phyloP scores from a whole-genome alignment of 1,140 invertebrate genomes.

The Sminthurinus signatus region DNA sequence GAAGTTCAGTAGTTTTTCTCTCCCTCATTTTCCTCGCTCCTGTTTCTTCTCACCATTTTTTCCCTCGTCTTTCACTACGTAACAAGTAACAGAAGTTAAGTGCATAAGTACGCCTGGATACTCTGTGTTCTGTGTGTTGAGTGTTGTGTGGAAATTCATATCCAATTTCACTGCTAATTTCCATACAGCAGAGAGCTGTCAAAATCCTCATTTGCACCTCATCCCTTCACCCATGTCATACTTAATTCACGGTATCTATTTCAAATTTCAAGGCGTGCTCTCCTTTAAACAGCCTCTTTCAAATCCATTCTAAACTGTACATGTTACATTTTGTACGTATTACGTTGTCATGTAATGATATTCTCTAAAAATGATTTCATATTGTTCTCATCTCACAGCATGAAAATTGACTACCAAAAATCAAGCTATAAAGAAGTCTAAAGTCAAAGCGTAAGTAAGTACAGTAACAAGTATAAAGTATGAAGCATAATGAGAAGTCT shows the following conservation, averaged over 20 bases:
- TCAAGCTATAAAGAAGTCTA: no score
- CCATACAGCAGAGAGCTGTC: not conserved
- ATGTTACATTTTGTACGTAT: not conserved
- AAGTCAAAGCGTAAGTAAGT: no score
- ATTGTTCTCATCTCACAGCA: not conserved
- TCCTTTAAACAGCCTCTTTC: not conserved
- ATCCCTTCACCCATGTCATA: not conserved
- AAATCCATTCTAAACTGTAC: not conserved
- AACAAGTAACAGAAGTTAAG: no score
- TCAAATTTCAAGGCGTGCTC: not conserved
- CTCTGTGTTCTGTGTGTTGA: not conserved
- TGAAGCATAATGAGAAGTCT: no score
- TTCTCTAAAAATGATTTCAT: not conserved
- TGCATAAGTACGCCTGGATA: no score
- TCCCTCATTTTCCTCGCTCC: no score
- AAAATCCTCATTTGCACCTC: not conserved
- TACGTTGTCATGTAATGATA: not conserved
- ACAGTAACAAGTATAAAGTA: no score
- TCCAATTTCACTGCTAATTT: conserved; percentile 9
- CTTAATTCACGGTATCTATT: not conserved
- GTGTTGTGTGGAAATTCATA: not conserved
- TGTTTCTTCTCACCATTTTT: not conserved
- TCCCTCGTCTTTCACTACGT: no score
- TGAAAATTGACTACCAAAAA: no score
- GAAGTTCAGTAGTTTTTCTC: conserved; percentile 6